Percentiles rank a stretch among this genome's conserved stretches.
Conservation (phyloP, 2,888 invertebrate genomes). For the Brassicogethes aeneus region DNA sequence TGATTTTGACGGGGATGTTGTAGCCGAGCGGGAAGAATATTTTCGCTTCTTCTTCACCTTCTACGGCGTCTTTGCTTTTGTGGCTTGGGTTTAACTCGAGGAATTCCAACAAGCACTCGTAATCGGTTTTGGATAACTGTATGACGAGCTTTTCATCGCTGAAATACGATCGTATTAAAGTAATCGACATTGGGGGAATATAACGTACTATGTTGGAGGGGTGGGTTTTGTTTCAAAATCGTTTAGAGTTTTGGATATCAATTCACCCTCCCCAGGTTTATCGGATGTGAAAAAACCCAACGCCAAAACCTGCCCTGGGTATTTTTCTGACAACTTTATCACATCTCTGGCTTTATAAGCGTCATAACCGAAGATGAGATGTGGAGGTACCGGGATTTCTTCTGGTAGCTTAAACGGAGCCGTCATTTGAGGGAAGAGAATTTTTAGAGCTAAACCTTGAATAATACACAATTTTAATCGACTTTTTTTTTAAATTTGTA, state of each 20-base stretch:
- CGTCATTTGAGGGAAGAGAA: slow-evolving; percentile 43
- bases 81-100: slow-evolving; percentile 57
- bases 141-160: slow-evolving; percentile 62
- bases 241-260: slow-evolving; percentile 54
- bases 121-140: slow-evolving; percentile 55
- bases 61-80: slow-evolving; percentile 55
- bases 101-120: slow-evolving; percentile 55
- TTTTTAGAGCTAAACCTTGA: slow-evolving; percentile 26
- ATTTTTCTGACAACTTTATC: slow-evolving; percentile 43
- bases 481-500: no score
- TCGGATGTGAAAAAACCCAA: slow-evolving; percentile 64
- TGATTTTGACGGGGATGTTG: slow-evolving; percentile 44
- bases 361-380: slow-evolving; percentile 59
- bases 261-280: slow-evolving; percentile 47
- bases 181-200: no score
- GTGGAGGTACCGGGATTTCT: slow-evolving; percentile 51
- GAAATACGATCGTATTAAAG: slow-evolving; percentile 21
- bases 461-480: not conserved
- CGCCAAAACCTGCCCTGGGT: slow-evolving; percentile 47
- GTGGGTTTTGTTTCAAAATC: slow-evolving; percentile 49
- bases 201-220: slow-evolving; percentile 47
- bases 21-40: slow-evolving; percentile 62
- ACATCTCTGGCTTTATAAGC: slow-evolving; percentile 59
- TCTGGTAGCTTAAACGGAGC: slow-evolving; percentile 50
- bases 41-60: slow-evolving; percentile 54